phyloP scores from a whole-genome alignment of 1,140 invertebrate genomes.

The Diabrotica undecimpunctata region DNA sequence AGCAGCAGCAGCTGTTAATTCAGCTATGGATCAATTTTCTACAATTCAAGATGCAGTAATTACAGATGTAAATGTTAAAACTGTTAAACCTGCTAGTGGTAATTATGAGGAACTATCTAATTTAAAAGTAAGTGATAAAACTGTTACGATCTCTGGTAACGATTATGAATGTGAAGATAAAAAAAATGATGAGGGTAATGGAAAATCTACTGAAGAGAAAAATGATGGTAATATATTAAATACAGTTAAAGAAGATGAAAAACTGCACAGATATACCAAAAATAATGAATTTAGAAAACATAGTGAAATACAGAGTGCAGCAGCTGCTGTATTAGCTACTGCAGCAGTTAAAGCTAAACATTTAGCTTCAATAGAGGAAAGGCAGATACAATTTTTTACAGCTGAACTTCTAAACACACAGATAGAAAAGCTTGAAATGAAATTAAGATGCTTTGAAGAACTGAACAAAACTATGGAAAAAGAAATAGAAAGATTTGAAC shows the following conservation, averaged over 20 bases:
- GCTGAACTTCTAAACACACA: conserved; percentile 97
- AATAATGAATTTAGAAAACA: conserved; percentile 65
- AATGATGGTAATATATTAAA: conserved; percentile 89
- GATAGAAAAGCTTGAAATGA: conserved; percentile 98
- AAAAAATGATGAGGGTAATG: conserved; percentile 53
- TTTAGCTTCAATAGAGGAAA: conserved; percentile 94
- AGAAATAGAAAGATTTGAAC: conserved; percentile 93
- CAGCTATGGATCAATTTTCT: conserved; percentile 94
- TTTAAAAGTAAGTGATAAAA: conserved; percentile 82
- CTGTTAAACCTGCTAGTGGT: conserved; percentile 81
- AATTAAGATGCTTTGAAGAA: conserved; percentile 97
- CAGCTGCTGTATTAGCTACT: conserved; percentile 90
- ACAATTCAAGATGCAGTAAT: conserved; percentile 95
- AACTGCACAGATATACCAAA: conserved; percentile 36
- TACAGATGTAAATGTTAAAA: conserved; percentile 92
- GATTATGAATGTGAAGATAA: conserved; percentile 60
- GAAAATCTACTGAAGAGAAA: conserved; percentile 63
- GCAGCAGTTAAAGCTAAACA: conserved; percentile 99
- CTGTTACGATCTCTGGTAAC: conserved; percentile 73
- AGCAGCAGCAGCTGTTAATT: conserved; percentile 93
- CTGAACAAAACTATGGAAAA: conserved; percentile 98
- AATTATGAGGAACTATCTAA: conserved; percentile 80
- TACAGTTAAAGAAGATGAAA: conserved; percentile 51
- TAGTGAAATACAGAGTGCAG: conserved; percentile 87
- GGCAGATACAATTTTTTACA: conserved; percentile 96